A percentile compares a stretch with the other conserved stretches of the same genome.
Conservation (phyloP, 2,113 vertebrate genomes). For the Vireo altiloquus region DNA sequence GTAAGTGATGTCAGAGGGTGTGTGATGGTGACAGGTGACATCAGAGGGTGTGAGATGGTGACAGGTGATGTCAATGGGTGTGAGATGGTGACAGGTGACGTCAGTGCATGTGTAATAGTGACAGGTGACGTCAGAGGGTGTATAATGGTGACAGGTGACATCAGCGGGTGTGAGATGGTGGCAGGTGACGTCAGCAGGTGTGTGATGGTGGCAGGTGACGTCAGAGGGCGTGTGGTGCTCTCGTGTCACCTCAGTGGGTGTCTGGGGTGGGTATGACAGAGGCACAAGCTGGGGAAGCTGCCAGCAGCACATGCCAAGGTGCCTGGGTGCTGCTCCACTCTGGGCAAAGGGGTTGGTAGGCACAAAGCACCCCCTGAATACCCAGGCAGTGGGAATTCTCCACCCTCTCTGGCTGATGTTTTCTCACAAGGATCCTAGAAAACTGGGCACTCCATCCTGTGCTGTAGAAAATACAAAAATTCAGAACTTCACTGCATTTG, state of each 20-base stretch:
- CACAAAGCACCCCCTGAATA: rapidly evolving
- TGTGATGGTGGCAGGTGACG: background rate
- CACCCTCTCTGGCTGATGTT: rapidly evolving
- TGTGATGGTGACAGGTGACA: no score
- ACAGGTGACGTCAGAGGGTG: no score
- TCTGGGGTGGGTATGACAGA: rapidly evolving
- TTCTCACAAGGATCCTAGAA: background rate
- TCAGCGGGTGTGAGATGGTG: rapidly evolving
- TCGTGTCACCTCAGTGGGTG: no score
- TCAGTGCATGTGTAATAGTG: no score
- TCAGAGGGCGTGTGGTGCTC: no score
- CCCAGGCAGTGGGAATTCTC: rapidly evolving
- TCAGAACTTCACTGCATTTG: background rate
- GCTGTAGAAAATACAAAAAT: background rate
- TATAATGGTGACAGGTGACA: no score
- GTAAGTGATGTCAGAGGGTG: no score
- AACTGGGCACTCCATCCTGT: rapidly evolving
- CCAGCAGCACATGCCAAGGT: rapidly evolving
- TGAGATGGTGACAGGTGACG: no score
- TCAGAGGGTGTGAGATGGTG: no score
- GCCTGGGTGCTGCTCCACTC: rapidly evolving
- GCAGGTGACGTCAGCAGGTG: rapidly evolving
- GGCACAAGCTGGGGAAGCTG: rapidly evolving
- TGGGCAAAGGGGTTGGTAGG: rapidly evolving
- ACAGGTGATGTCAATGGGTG: no score